These are phyloP conservation scores for Hormiphora californensis DNA, from an alignment of 37 sponge, comb jelly and placozoan genomes.

Conservation along the genomic window DNA sequence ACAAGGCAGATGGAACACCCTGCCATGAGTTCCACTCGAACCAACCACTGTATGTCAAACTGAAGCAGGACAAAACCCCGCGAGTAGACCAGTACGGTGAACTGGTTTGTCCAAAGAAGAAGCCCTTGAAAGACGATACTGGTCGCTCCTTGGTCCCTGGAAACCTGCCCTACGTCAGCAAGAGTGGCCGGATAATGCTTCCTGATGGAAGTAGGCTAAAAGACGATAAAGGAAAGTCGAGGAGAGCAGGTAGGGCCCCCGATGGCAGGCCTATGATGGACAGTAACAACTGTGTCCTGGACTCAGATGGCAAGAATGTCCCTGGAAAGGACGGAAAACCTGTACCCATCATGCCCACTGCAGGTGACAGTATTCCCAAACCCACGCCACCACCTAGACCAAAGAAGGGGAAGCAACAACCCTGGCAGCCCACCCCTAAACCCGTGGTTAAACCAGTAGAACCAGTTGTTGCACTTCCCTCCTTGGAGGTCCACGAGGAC, in stretches of 20 bases:
- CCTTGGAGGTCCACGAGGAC: no score
- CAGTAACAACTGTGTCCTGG: not conserved
- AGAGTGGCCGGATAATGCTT: conserved; percentile 2
- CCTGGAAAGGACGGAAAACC: not conserved
- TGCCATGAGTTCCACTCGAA: not conserved
- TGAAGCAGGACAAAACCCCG: not conserved
- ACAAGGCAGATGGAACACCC: not conserved
- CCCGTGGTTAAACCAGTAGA: not conserved
- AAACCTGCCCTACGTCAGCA: not conserved
- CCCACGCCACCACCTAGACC: no score
- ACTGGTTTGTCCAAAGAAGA: not conserved
- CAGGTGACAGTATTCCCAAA: no score
- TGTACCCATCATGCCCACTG: no score
- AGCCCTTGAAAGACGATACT: not conserved
- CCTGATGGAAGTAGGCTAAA: conserved; percentile 16
- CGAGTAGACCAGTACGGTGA: not conserved
- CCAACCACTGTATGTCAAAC: not conserved
- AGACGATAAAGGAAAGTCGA: not conserved
- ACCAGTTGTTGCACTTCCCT: no score
- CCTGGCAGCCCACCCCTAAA: not conserved
- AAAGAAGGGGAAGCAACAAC: no score
- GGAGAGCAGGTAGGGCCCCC: not conserved
- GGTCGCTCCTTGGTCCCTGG: not conserved
- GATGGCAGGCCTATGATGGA: conserved; percentile 18
- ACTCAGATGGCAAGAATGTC: not conserved